Conservation (phyloP, 2,797 vertebrate species). For the Halcyon badia region DNA sequence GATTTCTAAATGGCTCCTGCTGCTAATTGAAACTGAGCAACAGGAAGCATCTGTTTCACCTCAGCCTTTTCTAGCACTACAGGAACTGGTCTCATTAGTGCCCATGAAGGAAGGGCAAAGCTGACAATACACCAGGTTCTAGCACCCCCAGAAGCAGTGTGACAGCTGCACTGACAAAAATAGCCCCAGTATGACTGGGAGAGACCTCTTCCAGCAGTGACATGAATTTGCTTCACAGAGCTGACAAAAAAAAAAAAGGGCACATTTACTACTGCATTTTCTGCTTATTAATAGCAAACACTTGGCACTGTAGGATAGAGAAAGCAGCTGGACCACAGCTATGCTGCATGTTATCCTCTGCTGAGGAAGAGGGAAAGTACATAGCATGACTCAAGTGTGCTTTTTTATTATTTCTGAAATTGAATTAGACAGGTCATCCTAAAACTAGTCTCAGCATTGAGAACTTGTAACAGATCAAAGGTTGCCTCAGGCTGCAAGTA, state of each 20-base stretch:
- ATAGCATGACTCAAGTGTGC: neutral
- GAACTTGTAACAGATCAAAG: neutral
- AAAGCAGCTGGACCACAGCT: neutral
- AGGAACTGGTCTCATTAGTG: neutral
- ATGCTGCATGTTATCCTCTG: neutral
- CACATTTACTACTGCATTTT: neutral
- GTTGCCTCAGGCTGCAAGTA: neutral
- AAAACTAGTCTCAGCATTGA: neutral
- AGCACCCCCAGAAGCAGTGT: neutral
- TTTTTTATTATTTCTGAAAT: neutral
- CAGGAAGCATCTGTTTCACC: neutral
- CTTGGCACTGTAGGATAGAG: neutral
- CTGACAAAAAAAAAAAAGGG: neutral
- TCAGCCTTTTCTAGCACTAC: neutral
- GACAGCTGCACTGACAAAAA: neutral
- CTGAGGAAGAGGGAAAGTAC: neutral
- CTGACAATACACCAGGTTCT: rapidly evolving
- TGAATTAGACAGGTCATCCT: neutral
- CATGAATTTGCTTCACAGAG: neutral
- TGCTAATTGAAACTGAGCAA: neutral
- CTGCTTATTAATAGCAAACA: neutral
- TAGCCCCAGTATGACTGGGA: neutral
- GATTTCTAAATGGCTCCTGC: neutral
- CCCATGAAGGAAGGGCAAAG: neutral
- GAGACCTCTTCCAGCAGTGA: neutral